Conservation (phyloP, 2,888 invertebrate species). For the Galerucella calmariensis region DNA sequence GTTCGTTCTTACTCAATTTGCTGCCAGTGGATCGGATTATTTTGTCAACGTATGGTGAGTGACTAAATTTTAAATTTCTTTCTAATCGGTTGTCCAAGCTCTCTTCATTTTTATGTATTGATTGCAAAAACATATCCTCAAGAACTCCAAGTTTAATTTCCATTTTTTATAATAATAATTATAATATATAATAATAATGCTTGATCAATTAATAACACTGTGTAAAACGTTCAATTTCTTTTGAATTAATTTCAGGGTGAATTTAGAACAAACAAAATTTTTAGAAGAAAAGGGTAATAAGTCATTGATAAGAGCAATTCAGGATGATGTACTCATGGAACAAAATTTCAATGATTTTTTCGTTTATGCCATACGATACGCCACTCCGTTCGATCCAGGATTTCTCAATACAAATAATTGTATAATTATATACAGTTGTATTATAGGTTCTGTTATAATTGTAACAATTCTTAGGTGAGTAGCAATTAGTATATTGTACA, state of each 20-base stretch:
- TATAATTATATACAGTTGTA: conserved; percentile 51
- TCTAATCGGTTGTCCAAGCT: too few relatives aligned
- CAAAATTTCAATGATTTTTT: conserved; percentile 42
- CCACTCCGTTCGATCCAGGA: conserved; percentile 29
- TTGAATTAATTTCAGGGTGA: conserved; percentile 55
- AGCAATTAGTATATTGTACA: too few relatives aligned
- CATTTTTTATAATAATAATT: too few relatives aligned
- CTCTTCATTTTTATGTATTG: too few relatives aligned
- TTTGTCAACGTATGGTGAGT: conserved; percentile 81
- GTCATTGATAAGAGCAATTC: conserved; percentile 41
- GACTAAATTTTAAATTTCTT: not conserved
- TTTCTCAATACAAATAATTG: conserved; percentile 51
- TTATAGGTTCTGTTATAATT: conserved; percentile 58
- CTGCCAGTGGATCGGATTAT: conserved; percentile 82
- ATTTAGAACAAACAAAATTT: conserved; percentile 54
- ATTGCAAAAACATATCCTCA: too few relatives aligned
- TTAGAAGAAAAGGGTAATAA: conserved; percentile 42
- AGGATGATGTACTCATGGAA: conserved; percentile 46
- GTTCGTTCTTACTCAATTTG: conserved; percentile 75
- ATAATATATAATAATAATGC: too few relatives aligned
- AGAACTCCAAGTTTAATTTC: too few relatives aligned
- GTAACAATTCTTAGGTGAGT: conserved; percentile 61
- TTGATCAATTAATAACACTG: too few relatives aligned
- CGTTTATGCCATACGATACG: conserved; percentile 5
- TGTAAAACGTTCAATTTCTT: too few relatives aligned